phyloP scores from a whole-genome alignment of 2,113 vertebrate species.

The Cryptoleucopteryx plumbea region DNA sequence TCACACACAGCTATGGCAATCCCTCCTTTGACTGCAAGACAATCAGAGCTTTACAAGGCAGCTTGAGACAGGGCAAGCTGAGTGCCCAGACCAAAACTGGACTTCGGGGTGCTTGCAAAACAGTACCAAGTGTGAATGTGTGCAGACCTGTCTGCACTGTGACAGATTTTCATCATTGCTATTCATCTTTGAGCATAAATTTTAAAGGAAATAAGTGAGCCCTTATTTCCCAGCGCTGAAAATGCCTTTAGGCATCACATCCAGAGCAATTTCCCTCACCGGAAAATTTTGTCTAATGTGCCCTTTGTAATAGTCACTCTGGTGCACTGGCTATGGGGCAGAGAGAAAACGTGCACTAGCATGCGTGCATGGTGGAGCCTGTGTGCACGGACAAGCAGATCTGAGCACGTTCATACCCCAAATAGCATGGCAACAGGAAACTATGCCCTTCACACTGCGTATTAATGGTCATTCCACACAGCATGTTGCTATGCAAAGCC shows the following conservation, averaged over 20 bases:
- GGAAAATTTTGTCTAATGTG: neutral
- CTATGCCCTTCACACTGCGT: neutral
- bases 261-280: neutral
- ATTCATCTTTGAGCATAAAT: neutral
- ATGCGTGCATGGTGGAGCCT: accelerated
- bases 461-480: neutral
- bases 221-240: neutral
- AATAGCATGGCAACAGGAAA: neutral
- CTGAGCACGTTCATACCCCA: no score
- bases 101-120: neutral
- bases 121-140: neutral
- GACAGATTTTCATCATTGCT: neutral
- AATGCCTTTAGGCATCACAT: neutral
- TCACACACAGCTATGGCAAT: neutral
- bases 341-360: neutral
- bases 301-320: neutral
- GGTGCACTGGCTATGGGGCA: neutral
- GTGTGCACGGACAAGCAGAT: neutral
- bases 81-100: neutral
- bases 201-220: neutral
- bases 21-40: neutral
- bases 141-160: neutral
- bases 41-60: neutral
- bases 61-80: neutral
- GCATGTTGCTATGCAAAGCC: neutral